Base-by-base conservation (phyloP, 2,113 vertebrate genomes). In the Scopus umbretta region DNA sequence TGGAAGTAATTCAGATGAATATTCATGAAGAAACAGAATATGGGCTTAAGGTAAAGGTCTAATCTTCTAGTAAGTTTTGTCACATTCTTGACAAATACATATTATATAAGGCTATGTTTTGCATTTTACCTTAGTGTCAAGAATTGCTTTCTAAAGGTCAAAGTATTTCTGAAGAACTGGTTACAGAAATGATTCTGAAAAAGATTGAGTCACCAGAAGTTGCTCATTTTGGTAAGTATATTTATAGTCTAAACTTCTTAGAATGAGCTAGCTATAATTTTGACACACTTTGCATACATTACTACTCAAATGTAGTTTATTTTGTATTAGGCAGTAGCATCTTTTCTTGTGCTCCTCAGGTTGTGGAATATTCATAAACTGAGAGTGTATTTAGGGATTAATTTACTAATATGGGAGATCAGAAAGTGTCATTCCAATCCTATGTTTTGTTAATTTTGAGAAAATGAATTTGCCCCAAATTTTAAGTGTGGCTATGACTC, bases 201-300 rank as follows among this genome's bases (percentile, higher is more conserved):
- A 99, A 97, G 80, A 97, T 98, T 50, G 98, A 98, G 26, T 99
- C 99, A 43, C 86, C 97, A 82, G 98, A 99, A 95, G 98, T 99
- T 84, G 87, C 98, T 86, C 99, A 99, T 97, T 99, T 98, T 85
- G 99, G 99, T 99, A 98, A 74, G 95, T 91, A 20, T 73, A n/a
- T 86, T 93, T 66, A 50, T 68, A 92, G 59, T 53, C 62, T 94
- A 72, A 58, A 43, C 22, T 42, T 91, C 80, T 78, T 26, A 93
- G 78, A 90, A 61, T 79, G 13, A 80, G 19, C 40, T 88, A 17
- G 30, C 50, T 84, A 13, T 61, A 52, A 49, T 72, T 92, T 92
- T 87, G 16, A n/a, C 36, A 55, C 13, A 45, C 25, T 76, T 90
- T 45, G 29, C 15, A 43, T 84, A 20, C 49, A 15, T 66, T 71